Evolutionary conservation across 1,140 invertebrate species (phyloP).

Genomic region (Drosophila pandora): DNA sequence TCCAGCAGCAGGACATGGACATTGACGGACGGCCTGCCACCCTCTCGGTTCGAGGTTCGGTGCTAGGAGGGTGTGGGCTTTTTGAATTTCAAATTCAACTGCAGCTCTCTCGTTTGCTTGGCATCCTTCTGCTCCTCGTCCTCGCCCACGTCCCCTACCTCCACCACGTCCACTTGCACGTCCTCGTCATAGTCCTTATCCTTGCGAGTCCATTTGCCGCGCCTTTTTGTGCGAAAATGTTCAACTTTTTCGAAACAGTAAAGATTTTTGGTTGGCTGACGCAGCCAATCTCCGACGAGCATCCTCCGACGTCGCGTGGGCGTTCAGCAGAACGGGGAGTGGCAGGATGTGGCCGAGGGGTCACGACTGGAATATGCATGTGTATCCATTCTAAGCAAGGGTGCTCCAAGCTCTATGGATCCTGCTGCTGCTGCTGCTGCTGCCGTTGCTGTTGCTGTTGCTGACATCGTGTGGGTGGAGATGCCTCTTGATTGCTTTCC

Average conservation of each 20-base stretch:
- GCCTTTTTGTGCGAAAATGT: slow-evolving; percentile 81
- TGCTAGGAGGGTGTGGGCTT: slow-evolving; percentile 54
- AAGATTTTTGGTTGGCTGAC: slow-evolving; percentile 82
- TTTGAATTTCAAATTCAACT: slow-evolving; percentile 81
- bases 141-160: slow-evolving; percentile 1
- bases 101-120: slow-evolving; percentile 36
- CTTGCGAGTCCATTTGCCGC: slow-evolving; percentile 51
- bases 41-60: neutral
- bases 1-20: slow-evolving; percentile 77
- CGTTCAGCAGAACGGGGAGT: slow-evolving; percentile 15
- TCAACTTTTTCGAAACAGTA: slow-evolving; percentile 82
- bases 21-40: slow-evolving; percentile 39
- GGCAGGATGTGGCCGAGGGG: slow-evolving; percentile 17
- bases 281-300: slow-evolving; percentile 78
- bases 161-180: neutral
- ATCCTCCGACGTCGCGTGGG: slow-evolving; percentile 40
- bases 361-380: slow-evolving; percentile 39
- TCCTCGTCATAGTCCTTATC: slow-evolving; percentile 19
- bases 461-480: slow-evolving; percentile 1
- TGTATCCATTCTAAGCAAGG: slow-evolving; percentile 46
- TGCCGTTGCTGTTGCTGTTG: neutral
- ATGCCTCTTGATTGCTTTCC: slow-evolving; percentile 41
- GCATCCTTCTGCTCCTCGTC: slow-evolving; percentile 23
- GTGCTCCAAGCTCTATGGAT: slow-evolving; percentile 17
- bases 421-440: neutral